Percentiles rank a stretch among this genome's conserved stretches.
Evolutionary conservation across 1,140 invertebrate species (phyloP).

Genomic region (Anoplolepis gracilipes): DNA sequence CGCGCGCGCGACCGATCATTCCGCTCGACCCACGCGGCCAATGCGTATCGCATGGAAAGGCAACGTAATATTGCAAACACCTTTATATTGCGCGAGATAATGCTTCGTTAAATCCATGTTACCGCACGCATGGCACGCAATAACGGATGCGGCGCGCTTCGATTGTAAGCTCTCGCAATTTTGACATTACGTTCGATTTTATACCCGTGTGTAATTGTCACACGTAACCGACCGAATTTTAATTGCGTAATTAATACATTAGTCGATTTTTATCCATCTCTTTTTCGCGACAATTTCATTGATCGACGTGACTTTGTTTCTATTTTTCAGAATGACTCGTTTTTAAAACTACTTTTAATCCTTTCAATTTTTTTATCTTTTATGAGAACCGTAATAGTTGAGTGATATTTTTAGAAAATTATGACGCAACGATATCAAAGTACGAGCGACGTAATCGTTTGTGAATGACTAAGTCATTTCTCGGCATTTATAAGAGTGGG

Average conservation of each 20-base stretch:
- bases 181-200: constrained; percentile 18
- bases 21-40: constrained; percentile 5
- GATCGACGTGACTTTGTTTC: neutral
- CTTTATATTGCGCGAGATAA: constrained; percentile 52
- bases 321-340: neutral
- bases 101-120: constrained; percentile 55
- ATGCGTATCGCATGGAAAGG: neutral
- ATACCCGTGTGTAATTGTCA: neutral
- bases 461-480: constrained; percentile 43
- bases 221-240: neutral
- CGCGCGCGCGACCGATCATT: neutral
- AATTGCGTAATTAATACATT: neutral
- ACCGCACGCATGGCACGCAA: constrained; percentile 1
- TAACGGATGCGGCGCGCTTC: neutral
- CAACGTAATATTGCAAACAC: constrained; percentile 40
- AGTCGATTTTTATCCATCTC: too few species aligned
- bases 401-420: neutral
- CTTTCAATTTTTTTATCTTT: neutral
- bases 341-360: neutral
- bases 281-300: neutral
- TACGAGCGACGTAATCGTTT: neutral
- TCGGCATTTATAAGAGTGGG: neutral
- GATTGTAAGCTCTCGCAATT: constrained; percentile 22
- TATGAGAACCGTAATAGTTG: neutral
- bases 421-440: neutral